Evolutionary conservation across 2,888 invertebrate species (phyloP).

Genomic region (Acanthococcus lagerstroemiae): DNA sequence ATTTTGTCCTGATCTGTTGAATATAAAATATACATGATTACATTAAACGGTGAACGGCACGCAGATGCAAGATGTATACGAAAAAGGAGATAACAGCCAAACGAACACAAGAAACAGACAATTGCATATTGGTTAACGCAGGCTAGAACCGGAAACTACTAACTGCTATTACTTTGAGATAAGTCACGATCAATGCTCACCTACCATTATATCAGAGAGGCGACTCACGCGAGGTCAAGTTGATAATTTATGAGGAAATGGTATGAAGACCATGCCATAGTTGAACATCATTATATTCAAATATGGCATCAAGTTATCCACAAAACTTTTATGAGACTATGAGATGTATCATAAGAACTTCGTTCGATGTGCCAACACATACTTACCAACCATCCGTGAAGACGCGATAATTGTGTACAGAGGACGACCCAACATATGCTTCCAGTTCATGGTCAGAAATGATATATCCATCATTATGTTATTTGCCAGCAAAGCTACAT

Average conservation of each 20-base stretch:
- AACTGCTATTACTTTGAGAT: too few relatives aligned
- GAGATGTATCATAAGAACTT: neutral
- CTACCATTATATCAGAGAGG: too few relatives aligned
- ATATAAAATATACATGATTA: too few relatives aligned
- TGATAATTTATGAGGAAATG: too few relatives aligned
- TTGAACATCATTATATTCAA: neutral
- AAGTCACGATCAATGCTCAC: too few relatives aligned
- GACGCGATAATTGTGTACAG: conserved; percentile 82
- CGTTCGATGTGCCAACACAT: neutral
- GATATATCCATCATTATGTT: conserved; percentile 88
- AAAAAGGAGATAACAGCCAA: neutral
- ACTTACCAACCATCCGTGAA: conserved; percentile 69
- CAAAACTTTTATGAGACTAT: neutral
- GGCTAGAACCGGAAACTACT: too few relatives aligned
- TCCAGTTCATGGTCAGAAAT: conserved; percentile 94
- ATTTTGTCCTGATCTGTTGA: conserved; percentile 83
- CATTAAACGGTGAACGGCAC: neutral
- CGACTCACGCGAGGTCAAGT: too few relatives aligned
- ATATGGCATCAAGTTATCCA: neutral
- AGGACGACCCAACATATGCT: conserved; percentile 91
- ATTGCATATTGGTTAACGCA: too few relatives aligned
- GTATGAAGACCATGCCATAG: too few relatives aligned
- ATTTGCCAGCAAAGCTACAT: conserved; percentile 88
- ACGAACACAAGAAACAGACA: neutral
- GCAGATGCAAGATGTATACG: too few relatives aligned